Evolutionary conservation across 2,797 vertebrate genomes (phyloP).

Genomic region (Xenops minutus): DNA sequence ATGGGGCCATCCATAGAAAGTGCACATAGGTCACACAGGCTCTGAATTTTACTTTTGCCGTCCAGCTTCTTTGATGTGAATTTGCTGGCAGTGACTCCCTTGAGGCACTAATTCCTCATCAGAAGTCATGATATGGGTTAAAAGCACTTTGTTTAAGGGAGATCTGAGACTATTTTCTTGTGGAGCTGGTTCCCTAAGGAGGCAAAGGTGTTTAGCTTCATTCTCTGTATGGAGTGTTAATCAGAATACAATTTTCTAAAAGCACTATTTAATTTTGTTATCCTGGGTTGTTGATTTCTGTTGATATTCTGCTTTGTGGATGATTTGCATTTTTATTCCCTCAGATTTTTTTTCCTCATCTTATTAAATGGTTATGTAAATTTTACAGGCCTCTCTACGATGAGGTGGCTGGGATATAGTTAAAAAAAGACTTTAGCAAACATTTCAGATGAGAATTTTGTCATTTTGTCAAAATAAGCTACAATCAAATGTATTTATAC

Average conservation of each 20-base stretch:
- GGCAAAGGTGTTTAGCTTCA: not conserved
- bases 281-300: not conserved
- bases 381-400: not conserved
- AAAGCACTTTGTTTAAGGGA: not conserved
- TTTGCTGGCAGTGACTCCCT: not conserved
- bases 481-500: not conserved
- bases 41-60: not conserved
- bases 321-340: not conserved
- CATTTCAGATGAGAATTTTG: not conserved
- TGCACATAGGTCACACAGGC: fast-evolving
- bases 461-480: not conserved
- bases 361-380: not conserved
- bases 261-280: not conserved
- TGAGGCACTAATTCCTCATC: not conserved
- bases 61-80: not conserved
- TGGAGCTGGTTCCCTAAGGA: not conserved
- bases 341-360: not conserved
- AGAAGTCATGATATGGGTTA: not conserved
- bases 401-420: not conserved
- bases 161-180: not conserved
- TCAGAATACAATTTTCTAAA: not conserved
- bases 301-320: not conserved
- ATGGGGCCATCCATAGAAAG: not conserved
- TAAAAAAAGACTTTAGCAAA: not conserved
- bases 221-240: not conserved